These are phyloP conservation scores for Drosophila picticornis DNA, from an alignment of 2,888 invertebrate genomes.

Conservation along the genomic window DNA sequence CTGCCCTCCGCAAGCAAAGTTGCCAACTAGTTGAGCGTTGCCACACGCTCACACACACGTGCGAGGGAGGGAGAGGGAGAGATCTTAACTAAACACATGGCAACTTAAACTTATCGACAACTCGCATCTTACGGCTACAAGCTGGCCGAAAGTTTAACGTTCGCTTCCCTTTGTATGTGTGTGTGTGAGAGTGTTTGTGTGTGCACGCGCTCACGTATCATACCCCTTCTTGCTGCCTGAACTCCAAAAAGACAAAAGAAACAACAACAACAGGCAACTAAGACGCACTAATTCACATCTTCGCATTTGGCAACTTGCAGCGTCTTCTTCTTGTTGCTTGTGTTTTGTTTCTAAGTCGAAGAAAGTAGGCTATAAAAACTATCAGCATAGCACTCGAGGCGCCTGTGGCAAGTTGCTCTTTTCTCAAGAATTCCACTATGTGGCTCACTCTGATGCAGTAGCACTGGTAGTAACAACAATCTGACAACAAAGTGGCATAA, in stretches of 20 bases:
- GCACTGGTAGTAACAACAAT: slow-evolving; percentile 58
- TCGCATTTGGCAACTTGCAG: slow-evolving; percentile 38
- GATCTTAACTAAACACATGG: slow-evolving; percentile 72
- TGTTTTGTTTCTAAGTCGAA: slow-evolving; percentile 33
- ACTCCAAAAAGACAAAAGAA: slow-evolving; percentile 9
- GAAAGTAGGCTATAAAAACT: slow-evolving; percentile 77
- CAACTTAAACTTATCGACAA: slow-evolving; percentile 74
- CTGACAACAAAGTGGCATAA: slow-evolving; percentile 62
- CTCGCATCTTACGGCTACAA: slow-evolving; percentile 72
- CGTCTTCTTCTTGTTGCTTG: slow-evolving; percentile 20
- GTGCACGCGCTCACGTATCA: slow-evolving; percentile 5
- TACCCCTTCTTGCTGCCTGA: background rate
- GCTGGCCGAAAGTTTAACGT: slow-evolving; percentile 52
- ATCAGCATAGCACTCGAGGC: slow-evolving; percentile 69
- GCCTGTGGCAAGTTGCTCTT: slow-evolving; percentile 57
- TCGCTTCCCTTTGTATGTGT: slow-evolving; percentile 1
- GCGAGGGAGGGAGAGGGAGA: slow-evolving; percentile 10
- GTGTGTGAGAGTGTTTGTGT: background rate
- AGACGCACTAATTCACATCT: slow-evolving; percentile 71
- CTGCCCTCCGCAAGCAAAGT: slow-evolving; percentile 35
- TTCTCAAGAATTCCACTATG: slow-evolving; percentile 51
- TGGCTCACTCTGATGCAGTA: slow-evolving; percentile 35
- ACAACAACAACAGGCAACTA: slow-evolving; percentile 34
- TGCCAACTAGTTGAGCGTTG: slow-evolving; percentile 71
- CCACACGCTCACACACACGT: slow-evolving; percentile 9